Percentiles rank a stretch among this genome's conserved stretches.
These are phyloP conservation scores for Herminia tarsipennalis DNA, from an alignment of 2,888 invertebrate species.

Conservation along the genomic window DNA sequence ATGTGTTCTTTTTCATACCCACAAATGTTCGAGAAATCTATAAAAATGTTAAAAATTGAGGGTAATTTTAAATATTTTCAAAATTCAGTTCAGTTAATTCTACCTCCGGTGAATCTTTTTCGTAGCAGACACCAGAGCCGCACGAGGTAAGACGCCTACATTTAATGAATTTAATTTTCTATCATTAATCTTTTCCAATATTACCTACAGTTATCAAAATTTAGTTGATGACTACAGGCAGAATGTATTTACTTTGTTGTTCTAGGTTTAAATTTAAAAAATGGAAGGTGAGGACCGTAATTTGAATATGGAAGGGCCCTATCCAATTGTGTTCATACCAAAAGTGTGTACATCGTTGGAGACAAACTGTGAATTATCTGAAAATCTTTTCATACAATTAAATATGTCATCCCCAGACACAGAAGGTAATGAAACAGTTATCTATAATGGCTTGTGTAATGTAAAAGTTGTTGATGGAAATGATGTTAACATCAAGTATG, in stretches of 20 bases:
- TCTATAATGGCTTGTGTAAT: slow-evolving; percentile 71
- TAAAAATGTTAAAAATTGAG: slow-evolving; percentile 33
- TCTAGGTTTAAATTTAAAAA: slow-evolving; percentile 44
- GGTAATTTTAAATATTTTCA: slow-evolving; percentile 49
- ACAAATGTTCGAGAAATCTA: slow-evolving; percentile 4
- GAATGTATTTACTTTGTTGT: slow-evolving; percentile 43
- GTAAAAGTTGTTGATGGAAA: slow-evolving; percentile 65
- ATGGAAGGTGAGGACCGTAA: slow-evolving; percentile 56
- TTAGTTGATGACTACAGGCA: slow-evolving; percentile 8
- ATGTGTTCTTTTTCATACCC: slow-evolving; percentile 8
- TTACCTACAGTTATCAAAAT: slow-evolving; percentile 54
- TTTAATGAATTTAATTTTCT: slow-evolving; percentile 40
- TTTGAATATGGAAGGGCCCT: slow-evolving; percentile 48
- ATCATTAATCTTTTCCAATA: slow-evolving; percentile 49
- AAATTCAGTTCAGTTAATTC: slow-evolving; percentile 34
- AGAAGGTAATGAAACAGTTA: slow-evolving; percentile 61
- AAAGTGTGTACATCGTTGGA: slow-evolving; percentile 66
- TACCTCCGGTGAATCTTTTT: slow-evolving; percentile 56
- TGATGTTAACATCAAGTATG: slow-evolving; percentile 42
- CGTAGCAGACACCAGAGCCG: slow-evolving; percentile 47
- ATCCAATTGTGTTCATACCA: slow-evolving; percentile 69
- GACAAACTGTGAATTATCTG: slow-evolving; percentile 59
- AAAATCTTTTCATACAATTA: slow-evolving; percentile 68
- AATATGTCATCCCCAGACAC: slow-evolving; percentile 65
- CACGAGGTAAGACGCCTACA: slow-evolving; percentile 69